Conservation (phyloP, 2,113 vertebrate genomes). For the Vombatus ursinus region DNA sequence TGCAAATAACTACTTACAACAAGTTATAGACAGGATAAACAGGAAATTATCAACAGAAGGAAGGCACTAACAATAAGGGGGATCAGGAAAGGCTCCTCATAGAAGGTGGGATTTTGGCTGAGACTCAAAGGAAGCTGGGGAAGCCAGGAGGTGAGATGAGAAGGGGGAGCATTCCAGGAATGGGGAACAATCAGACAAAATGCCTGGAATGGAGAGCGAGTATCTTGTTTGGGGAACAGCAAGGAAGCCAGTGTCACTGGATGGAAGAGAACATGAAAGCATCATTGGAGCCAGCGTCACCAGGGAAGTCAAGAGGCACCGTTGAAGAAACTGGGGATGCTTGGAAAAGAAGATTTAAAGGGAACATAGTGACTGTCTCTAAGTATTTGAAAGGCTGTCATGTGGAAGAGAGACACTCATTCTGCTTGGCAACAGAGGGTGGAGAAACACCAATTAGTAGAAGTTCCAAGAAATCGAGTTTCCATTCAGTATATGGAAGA, state of each 20-base stretch:
- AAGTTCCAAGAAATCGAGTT: background rate
- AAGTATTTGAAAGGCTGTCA: background rate
- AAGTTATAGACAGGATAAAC: background rate
- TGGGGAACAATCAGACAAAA: background rate
- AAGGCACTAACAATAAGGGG: background rate
- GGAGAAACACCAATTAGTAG: background rate
- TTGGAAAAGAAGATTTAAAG: background rate
- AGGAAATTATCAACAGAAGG: background rate
- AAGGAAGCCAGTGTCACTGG: background rate
- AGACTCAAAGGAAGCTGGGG: background rate
- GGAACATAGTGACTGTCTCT: background rate
- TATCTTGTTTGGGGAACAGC: background rate
- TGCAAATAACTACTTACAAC: background rate
- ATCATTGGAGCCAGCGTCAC: background rate
- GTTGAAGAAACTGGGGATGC: background rate
- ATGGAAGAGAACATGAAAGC: background rate
- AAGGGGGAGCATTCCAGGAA: background rate
- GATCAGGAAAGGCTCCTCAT: background rate
- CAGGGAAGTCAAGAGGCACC: background rate
- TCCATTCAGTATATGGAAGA: background rate
- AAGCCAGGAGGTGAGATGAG: background rate
- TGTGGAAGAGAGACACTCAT: background rate
- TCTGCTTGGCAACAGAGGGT: background rate
- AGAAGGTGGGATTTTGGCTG: background rate
- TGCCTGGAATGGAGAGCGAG: background rate